These are phyloP conservation scores for Oeneis ivallda DNA, from an alignment of 2,888 invertebrate species.

Conservation along the genomic window DNA sequence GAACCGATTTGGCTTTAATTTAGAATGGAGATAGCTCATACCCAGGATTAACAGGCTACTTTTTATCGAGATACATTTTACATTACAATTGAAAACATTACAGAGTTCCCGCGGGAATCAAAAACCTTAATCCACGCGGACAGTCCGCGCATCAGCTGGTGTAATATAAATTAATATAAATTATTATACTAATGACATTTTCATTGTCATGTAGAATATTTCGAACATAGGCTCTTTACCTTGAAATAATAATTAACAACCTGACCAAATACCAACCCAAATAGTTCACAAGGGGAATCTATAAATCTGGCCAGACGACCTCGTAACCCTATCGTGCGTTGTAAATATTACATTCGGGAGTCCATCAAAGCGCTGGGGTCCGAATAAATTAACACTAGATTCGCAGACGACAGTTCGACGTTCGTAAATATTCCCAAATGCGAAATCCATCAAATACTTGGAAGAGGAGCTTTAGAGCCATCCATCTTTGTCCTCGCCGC, in stretches of 20 bases:
- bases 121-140: too few species aligned
- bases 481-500: slow-evolving; percentile 45
- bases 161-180: too few species aligned
- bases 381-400: slow-evolving; percentile 49
- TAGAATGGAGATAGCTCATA: too few species aligned
- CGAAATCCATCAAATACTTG: slow-evolving; percentile 42
- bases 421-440: slow-evolving; percentile 31
- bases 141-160: too few species aligned
- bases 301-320: slow-evolving; percentile 35
- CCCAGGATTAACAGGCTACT: too few species aligned
- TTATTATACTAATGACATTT: too few species aligned
- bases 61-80: too few species aligned
- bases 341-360: slow-evolving; percentile 28
- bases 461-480: slow-evolving; percentile 40
- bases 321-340: slow-evolving; percentile 1
- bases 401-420: slow-evolving; percentile 47
- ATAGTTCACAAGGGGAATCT: slow-evolving; percentile 33
- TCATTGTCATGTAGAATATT: too few species aligned
- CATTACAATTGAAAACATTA: too few species aligned
- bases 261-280: slow-evolving; percentile 16
- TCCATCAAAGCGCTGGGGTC: slow-evolving; percentile 34
- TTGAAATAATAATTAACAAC: neutral
- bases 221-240: too few species aligned
- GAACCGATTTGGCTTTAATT: too few species aligned
- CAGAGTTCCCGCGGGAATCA: too few species aligned